These are phyloP conservation scores for Branchellion lobata DNA, from an alignment of 2,888 invertebrate genomes.

Conservation along the genomic window DNA sequence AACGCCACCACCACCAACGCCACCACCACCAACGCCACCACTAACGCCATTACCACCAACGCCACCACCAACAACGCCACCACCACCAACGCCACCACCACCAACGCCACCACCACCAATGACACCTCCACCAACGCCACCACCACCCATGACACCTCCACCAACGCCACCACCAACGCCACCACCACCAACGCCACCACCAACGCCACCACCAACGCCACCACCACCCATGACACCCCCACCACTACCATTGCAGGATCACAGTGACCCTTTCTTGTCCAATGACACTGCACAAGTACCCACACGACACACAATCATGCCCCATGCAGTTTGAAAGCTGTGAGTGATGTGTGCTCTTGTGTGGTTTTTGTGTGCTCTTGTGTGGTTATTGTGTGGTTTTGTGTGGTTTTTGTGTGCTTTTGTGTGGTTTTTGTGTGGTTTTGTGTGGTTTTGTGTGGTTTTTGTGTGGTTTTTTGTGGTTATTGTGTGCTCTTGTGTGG, in stretches of 20 bases:
- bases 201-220: too few relatives aligned
- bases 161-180: too few relatives aligned
- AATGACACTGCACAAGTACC: conserved; percentile 58
- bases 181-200: too few relatives aligned
- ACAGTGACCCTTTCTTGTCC: conserved; percentile 54
- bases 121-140: too few relatives aligned
- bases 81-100: too few relatives aligned
- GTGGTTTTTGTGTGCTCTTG: neutral
- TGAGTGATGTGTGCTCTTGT: conserved; percentile 52
- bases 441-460: neutral
- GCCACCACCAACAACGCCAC: too few relatives aligned
- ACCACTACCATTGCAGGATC: conserved; percentile 38
- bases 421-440: neutral
- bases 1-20: too few relatives aligned
- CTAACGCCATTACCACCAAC: too few relatives aligned
- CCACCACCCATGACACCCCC: neutral
- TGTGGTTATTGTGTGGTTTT: neutral
- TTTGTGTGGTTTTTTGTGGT: neutral
- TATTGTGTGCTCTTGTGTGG: neutral
- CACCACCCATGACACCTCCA: too few relatives aligned
- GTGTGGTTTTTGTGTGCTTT: neutral
- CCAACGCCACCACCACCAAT: too few relatives aligned
- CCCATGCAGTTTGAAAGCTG: conserved; percentile 59
- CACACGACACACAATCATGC: conserved; percentile 57
- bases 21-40: too few relatives aligned